Evolutionary conservation across 37 sponge, comb jelly and placozoan species (phyloP), one percentile per base, ranked within the genome.

Genomic region (Lycopodina hypogea): DNA sequence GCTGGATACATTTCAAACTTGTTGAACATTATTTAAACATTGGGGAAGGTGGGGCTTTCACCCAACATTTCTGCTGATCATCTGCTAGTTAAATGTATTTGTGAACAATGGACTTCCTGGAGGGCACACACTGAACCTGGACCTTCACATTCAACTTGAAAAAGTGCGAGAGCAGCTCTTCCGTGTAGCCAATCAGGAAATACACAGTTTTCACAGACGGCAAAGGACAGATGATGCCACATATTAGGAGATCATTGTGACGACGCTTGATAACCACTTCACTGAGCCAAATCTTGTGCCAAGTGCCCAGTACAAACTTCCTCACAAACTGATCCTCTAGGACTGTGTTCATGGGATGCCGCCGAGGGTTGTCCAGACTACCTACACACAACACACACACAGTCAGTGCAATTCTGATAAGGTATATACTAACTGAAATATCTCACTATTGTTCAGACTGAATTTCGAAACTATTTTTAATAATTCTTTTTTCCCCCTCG

Each of bases 241-340:
- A 75, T 11, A 84, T 33, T 17, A 50, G 56, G 48, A 84, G 40
- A 62, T 71, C 52, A 37, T 77, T 84, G 62, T 84, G 84, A 0
- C 56, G 42, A n/a, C 84, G 40, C 71, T 84, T 84, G 50, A 84
- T 77, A 24, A 84, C 84, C 52, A 84, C 84, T 45, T 84, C 84
- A 36, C 78, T 77, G 45, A 84, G 58, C 78, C 78, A 71, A 3
- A 64, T 76, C 59, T 84, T 77, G 51, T 84, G 37, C 84, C 84
- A 84, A 3, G 84, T 84, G 42, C 84, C 84, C 24, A 42, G 69
- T 22, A 84, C 40, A 45, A 84, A 84, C 78, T 68, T 76, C 19
- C 78, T 59, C 36, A 84, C 77, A 42, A 84, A 84, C 62, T 77
- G 45, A 35, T 84, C 84, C 33, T 84, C 84, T 3, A 63, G 32